A percentile compares a stretch with the other conserved stretches of the same genome.
Conservation (phyloP, 2,113 vertebrate species). For the Machaerirhynchus nigripectus region DNA sequence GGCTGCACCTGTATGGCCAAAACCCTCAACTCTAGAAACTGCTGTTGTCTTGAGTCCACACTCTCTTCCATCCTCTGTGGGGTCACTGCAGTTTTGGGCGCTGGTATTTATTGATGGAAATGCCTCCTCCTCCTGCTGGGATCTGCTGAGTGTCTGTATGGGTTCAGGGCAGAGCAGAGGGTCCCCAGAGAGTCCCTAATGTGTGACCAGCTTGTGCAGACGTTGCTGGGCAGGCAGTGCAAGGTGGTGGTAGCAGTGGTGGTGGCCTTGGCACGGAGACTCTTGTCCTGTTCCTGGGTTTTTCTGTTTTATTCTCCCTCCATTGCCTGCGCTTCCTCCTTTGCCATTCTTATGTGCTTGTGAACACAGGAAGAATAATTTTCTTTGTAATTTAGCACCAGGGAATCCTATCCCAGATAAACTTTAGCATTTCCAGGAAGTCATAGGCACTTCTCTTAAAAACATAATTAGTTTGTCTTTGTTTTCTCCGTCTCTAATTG, state of each 20-base stretch:
- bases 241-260: neutral
- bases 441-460: constrained; percentile 37
- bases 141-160: neutral
- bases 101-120: neutral
- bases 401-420: constrained; percentile 10
- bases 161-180: fast-evolving
- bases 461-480: constrained; percentile 51
- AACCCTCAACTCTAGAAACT: neutral
- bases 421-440: constrained; percentile 51
- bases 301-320: neutral
- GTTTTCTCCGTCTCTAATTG: constrained; percentile 64
- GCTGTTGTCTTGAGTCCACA: fast-evolving
- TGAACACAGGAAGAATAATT: neutral
- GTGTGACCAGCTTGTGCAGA: neutral
- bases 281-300: neutral
- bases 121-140: fast-evolving
- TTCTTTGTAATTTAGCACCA: neutral
- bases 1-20: neutral
- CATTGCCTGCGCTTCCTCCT: neutral
- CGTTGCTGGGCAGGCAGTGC: neutral
- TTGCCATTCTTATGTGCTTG: neutral
- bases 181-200: fast-evolving
- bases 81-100: neutral
- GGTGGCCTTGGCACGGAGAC: neutral
- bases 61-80: neutral